Evolutionary conservation across 1,140 invertebrate species (phyloP), one percentile per base, ranked within the genome.

Genomic region (Heliothis virescens): DNA sequence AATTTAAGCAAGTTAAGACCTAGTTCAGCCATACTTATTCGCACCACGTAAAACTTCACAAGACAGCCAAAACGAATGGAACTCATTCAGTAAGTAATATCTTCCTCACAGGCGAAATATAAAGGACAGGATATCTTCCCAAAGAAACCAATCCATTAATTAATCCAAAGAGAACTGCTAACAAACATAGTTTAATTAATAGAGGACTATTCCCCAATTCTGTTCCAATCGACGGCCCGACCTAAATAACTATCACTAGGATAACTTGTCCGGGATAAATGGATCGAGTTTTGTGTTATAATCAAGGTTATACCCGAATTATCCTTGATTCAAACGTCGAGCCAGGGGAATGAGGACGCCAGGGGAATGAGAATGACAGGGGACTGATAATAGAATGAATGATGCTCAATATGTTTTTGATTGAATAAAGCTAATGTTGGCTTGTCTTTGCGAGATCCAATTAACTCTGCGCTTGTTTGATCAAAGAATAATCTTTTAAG

Each of bases 171-270:
- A 74, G 41, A 29, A 9, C 18, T 16, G 16, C 34, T 16, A 48
- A 60, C 50, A 57, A 59, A 60, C 16, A 52, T 16, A 72, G 69
- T 57, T 74, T 74, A 74, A 74, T 74, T 74, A 74, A 74, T 74
- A 0, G 55, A 18, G 34, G 16, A 55, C 53, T 13, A 60, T 74
- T 74, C 29, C 53, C n/a, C 53, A 12, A 29, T 74, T 41, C 53
- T 74, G 55, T 59, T 34, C 52, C 69, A 69, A 69, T 34, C n/a
- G n/a, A n/a, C 47, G 65, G 26, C 18, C 62, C 62, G 62, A 65
- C 62, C 41, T 48, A 65, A 69, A 52, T 69, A 67, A 67, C 65
- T 67, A 67, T 67, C 18, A 18, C 41, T 41, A 52, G 65, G 65
- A 12, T 65, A 48, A 65, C 63, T 16, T 13, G 15, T 2, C 60